phyloP scores from a whole-genome alignment of 1,140 invertebrate species.

The Mamestra configurata region DNA sequence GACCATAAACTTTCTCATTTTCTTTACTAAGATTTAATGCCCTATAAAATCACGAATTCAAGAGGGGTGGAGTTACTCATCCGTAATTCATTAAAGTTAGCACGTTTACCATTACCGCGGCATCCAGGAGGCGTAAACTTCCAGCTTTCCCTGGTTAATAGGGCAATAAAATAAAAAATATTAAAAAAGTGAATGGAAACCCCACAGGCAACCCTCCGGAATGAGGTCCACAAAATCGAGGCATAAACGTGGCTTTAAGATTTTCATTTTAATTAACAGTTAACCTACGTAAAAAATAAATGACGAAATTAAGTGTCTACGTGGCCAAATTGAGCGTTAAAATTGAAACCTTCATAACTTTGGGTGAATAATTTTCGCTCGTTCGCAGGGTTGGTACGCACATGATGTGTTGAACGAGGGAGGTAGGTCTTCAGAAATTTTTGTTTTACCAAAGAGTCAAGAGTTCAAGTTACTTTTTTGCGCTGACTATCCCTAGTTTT shows the following conservation, averaged over 20 bases:
- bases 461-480: background rate
- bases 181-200: constrained; percentile 59
- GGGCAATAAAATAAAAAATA: constrained; percentile 77
- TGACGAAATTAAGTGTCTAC: constrained; percentile 54
- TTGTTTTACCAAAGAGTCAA: background rate
- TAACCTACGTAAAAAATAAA: constrained; percentile 47
- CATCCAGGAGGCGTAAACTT: constrained; percentile 71
- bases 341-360: constrained; percentile 47
- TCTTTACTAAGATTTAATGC: constrained; percentile 73
- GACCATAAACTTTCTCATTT: constrained; percentile 74
- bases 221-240: constrained; percentile 51
- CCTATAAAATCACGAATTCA: constrained; percentile 78
- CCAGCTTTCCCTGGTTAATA: constrained; percentile 71
- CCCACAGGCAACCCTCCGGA: constrained; percentile 54
- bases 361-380: constrained; percentile 42
- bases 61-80: constrained; percentile 73
- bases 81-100: constrained; percentile 84
- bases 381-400: constrained; percentile 1
- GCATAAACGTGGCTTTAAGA: constrained; percentile 45
- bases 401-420: background rate
- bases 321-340: constrained; percentile 49
- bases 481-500: no score
- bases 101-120: constrained; percentile 72
- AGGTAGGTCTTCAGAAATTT: background rate
- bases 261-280: constrained; percentile 65